phyloP scores from a whole-genome alignment of 2,113 vertebrate species.

The Dissostichus mawsoni region DNA sequence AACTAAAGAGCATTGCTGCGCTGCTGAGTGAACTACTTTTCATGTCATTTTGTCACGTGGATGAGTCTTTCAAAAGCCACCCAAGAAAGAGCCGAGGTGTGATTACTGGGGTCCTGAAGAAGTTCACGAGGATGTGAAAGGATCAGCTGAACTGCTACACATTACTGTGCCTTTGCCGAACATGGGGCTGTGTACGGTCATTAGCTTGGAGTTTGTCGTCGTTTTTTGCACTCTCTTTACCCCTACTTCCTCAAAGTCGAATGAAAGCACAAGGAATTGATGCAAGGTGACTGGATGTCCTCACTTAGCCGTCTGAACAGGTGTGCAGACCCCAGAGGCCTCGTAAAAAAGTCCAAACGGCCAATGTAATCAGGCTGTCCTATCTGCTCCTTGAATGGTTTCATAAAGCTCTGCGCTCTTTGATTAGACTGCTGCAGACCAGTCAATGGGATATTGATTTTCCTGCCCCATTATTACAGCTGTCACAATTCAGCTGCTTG shows the following conservation, averaged over 20 bases:
- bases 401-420: slow-evolving; percentile 71
- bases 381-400: slow-evolving; percentile 74
- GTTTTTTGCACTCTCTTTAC: slow-evolving; percentile 68
- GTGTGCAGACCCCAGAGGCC: slow-evolving; percentile 70
- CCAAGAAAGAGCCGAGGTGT: slow-evolving; percentile 40
- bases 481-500: slow-evolving; percentile 80
- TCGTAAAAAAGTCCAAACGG: slow-evolving; percentile 64
- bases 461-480: slow-evolving; percentile 77
- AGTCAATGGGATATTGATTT: slow-evolving; percentile 86
- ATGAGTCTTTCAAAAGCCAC: slow-evolving; percentile 55
- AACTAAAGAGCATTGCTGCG: slow-evolving; percentile 48
- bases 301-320: slow-evolving; percentile 71
- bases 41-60: slow-evolving; percentile 42
- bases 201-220: slow-evolving; percentile 52
- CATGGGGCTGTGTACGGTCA: slow-evolving; percentile 56
- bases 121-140: slow-evolving; percentile 40
- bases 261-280: slow-evolving; percentile 83
- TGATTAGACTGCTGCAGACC: slow-evolving; percentile 81
- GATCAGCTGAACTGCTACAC: slow-evolving; percentile 65
- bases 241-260: slow-evolving; percentile 60
- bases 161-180: slow-evolving; percentile 81
- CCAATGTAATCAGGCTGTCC: slow-evolving; percentile 73
- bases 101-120: slow-evolving; percentile 46
- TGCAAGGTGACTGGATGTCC: slow-evolving; percentile 79
- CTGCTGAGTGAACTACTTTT: slow-evolving; percentile 56